Evolutionary conservation across 2,113 vertebrate genomes (phyloP), one percentile per base, ranked within the genome.

Genomic region (Lethenteron camtschaticum): DNA sequence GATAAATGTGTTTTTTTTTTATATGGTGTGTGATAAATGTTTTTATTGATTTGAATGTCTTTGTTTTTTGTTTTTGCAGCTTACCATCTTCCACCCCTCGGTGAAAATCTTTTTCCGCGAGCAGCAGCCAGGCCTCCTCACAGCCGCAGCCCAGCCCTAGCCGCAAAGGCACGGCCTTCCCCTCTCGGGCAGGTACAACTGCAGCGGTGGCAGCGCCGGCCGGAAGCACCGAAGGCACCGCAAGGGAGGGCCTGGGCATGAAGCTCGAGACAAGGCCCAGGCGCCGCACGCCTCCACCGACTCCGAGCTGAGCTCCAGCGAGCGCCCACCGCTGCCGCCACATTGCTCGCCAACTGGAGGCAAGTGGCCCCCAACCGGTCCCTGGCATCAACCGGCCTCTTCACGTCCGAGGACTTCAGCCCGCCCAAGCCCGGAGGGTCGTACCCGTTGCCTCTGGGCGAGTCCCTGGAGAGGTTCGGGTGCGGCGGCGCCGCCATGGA

Each of bases 381-480:
- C 63, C 24, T 66, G 24, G 63, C 63, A 16, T n/a, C 24, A 10
- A 24, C 63, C 24, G n/a, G 63, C n/a, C n/a, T 24, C 24, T 24
- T 66, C 10, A 66, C 63, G 9, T 66, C 63, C n/a, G 63, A 66
- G 63, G 63, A 66, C 63, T 66, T 66, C 11, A 66, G 63, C 63
- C 63, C 63, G n/a, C 63, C 63, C n/a, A 66, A 66, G 24, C 10
- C 63, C 9, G n/a, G n/a, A 66, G n/a, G 24, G 63, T 8, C 41
- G 3, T 41, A 41, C 41, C 41, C 41, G 41, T 41, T 1, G 41
- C 41, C 41, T 41, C 41, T 41, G 4, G 41, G 41, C 41, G 41
- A 41, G 41, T 41, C 41, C 41, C 41, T 41, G 41, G 41, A 41
- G 41, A 41, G 41, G 41, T 41, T 41, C 41, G 41, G 41, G 41